Conservation (phyloP, 2,888 invertebrate species). For the Scaptomyza cyrtandrae region DNA sequence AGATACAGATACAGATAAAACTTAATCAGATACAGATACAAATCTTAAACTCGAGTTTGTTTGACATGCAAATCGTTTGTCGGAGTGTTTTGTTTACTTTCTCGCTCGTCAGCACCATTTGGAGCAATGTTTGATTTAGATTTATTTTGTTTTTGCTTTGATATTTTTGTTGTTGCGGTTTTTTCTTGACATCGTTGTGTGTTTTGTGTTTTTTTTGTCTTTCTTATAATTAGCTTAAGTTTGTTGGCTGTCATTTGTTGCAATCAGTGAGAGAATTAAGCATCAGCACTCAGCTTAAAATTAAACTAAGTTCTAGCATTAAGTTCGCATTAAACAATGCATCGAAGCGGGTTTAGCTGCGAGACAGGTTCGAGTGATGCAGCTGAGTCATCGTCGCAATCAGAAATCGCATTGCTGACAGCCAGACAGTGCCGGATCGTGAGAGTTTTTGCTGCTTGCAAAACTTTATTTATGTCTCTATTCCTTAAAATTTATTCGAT, state of each 20-base stretch:
- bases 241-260: conserved; percentile 61
- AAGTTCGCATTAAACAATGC: conserved; percentile 1
- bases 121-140: conserved; percentile 62
- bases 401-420: conserved; percentile 37
- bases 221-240: conserved; percentile 63
- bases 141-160: conserved; percentile 50
- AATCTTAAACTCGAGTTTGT: conserved; percentile 48
- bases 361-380: conserved; percentile 45
- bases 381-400: conserved; percentile 63
- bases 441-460: conserved; percentile 58
- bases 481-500: conserved; percentile 10
- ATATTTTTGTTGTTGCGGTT: conserved; percentile 28
- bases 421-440: conserved; percentile 54
- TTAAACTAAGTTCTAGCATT: conserved; percentile 62
- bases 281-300: conserved; percentile 58
- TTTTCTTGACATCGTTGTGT: conserved; percentile 22
- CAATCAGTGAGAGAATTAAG: conserved; percentile 76
- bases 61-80: conserved; percentile 74
- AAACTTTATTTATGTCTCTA: conserved; percentile 27
- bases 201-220: neutral
- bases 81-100: conserved; percentile 49
- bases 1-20: conserved; percentile 22
- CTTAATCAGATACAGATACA: conserved; percentile 15
- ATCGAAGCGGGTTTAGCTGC: neutral
- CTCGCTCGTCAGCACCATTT: conserved; percentile 18